These are phyloP conservation scores for Aptenodytes forsteri DNA, from an alignment of 2,113 vertebrate species.

Conservation along the genomic window DNA sequence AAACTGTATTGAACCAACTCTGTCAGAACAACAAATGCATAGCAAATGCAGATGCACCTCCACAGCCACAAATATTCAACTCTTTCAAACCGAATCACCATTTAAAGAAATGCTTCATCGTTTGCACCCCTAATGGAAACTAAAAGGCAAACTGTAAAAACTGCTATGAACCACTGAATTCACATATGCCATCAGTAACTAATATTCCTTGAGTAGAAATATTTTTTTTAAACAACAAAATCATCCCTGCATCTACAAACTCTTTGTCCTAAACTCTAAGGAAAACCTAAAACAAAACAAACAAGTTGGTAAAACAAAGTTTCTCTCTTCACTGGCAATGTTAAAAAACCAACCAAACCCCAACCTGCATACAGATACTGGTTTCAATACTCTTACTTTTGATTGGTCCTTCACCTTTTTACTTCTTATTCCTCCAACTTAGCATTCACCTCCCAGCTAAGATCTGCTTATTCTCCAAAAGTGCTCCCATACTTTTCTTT, in stretches of 20 bases:
- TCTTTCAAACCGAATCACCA: neutral
- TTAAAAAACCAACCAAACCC: neutral
- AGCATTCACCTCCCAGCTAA: neutral
- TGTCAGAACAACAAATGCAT: neutral
- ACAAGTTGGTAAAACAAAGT: neutral
- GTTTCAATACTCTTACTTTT: neutral
- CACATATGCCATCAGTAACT: neutral
- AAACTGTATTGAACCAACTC: neutral
- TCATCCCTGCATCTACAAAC: neutral
- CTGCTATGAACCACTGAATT: neutral
- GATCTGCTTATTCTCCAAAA: neutral
- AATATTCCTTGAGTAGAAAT: neutral
- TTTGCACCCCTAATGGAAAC: neutral
- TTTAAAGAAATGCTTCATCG: neutral
- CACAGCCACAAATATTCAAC: neutral
- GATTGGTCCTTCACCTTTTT: neutral
- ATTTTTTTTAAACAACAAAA: neutral
- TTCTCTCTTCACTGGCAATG: neutral
- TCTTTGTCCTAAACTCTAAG: neutral
- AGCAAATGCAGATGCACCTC: neutral
- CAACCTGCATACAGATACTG: neutral
- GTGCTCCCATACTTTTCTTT: neutral
- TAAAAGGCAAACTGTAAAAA: neutral
- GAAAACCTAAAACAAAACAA: neutral
- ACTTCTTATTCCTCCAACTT: neutral